Evolutionary conservation across 2,113 vertebrate genomes (phyloP).

Genomic region (Toxotes chatareus): DNA sequence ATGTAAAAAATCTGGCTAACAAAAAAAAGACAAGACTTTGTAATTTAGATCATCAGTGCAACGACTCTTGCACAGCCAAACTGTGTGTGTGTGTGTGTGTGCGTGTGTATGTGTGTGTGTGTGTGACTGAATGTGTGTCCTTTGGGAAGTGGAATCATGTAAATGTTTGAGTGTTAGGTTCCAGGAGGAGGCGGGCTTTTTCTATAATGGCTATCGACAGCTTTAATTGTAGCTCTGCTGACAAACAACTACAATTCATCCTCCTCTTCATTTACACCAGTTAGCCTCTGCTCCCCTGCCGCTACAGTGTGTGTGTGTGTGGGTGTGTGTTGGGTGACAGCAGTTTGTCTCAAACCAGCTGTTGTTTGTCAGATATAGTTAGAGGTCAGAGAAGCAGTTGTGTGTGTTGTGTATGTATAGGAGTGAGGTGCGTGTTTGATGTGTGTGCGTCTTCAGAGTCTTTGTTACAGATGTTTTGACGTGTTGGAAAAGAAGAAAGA

Average conservation of each 20-base stretch:
- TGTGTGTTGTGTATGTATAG: conserved; percentile 18
- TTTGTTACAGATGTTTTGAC: conserved; percentile 30
- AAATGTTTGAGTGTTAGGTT: conserved; percentile 33
- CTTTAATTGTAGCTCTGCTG: conserved; percentile 71
- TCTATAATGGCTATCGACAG: conserved; percentile 74
- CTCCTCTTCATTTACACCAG: conserved; percentile 67
- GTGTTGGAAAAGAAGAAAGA: conserved; percentile 15
- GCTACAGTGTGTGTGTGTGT: not conserved
- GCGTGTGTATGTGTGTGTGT: not conserved
- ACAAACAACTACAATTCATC: conserved; percentile 67
- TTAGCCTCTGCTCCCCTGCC: conserved; percentile 57
- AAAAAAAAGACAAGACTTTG: not conserved
- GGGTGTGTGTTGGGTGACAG: conserved; percentile 13
- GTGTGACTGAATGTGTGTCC: not conserved
- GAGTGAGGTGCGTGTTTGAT: conserved; percentile 16
- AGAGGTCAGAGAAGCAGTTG: conserved; percentile 37
- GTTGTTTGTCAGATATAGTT: conserved; percentile 52
- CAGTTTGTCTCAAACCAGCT: conserved; percentile 45
- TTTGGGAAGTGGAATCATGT: conserved; percentile 15
- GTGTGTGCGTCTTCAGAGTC: not conserved
- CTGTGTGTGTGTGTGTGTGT: not conserved
- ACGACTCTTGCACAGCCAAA: not conserved
- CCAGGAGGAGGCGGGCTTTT: conserved; percentile 23
- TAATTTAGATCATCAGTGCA: not conserved
- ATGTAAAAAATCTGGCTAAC: not conserved